Evolutionary conservation across 2,113 vertebrate genomes (phyloP), one percentile per base, ranked within the genome.

Genomic region (Rhadina sibilatrix): DNA sequence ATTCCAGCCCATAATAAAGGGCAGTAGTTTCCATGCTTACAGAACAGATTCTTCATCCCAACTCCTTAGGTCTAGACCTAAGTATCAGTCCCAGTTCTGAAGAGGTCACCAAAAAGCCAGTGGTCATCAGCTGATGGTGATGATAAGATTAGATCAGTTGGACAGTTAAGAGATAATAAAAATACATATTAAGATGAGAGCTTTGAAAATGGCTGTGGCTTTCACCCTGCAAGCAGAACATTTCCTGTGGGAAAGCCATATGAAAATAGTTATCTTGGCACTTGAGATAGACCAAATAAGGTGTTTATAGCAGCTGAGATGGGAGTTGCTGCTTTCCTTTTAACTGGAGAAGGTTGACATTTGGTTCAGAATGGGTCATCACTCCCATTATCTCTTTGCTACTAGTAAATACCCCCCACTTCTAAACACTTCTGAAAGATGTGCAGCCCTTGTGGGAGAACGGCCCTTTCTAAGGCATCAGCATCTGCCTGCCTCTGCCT

Each of bases 401-500:
- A 2, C 15, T 21, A 1, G 2, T 56, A 33, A 63, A 12, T 22
- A 40, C 6, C 4, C 2, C 30, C 17, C 17, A 42, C 8, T 60
- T 25, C 11, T 44, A 30, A 76, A 14, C 40, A 10, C 24, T 57
- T 22, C 35, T 60, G 61, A 22, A 28, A 42, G 35, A 30, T 0
- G 2, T 6, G 28, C 15, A 91, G 49, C 49, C 42, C 61, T 25
- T 49, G 60, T 27, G 22, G 37, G 56, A 59, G 83, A 83, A 1
- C 21, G 33, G 86, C 33, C 69, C 65, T 33, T 84, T n/a, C 52
- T 12, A 9, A 33, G 52, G 52, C 57, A 40, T 10, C 75, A 75
- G 78, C 27, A 1, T 0, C 0, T 19, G 21, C 0, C 56, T 52
- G 57, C 33, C 44, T 44, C 5, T 37, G 12, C 47, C 38, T 37